These are phyloP conservation scores for Temnopleurus reevesii DNA, from an alignment of 53 echinoderm and acorn worm genomes.

Conservation along the genomic window DNA sequence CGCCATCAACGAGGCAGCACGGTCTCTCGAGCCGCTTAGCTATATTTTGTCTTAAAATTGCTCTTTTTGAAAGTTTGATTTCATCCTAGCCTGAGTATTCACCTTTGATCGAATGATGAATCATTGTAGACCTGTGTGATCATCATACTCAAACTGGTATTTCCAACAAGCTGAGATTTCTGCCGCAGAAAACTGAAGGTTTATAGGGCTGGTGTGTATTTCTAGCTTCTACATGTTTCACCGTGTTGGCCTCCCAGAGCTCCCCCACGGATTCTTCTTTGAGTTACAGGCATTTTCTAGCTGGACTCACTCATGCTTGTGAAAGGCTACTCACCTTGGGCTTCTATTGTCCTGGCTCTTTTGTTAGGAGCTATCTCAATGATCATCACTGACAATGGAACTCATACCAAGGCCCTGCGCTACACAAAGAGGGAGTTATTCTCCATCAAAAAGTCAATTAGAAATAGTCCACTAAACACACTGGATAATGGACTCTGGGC, in stretches of 20 bases:
- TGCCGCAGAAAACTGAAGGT: background rate
- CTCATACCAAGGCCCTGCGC: background rate
- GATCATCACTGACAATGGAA: background rate
- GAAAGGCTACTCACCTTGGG: background rate
- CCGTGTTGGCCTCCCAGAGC: background rate
- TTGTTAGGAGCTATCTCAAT: background rate
- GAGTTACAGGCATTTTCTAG: background rate
- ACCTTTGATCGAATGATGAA: background rate
- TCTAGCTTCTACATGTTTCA: background rate
- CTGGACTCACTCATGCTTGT: slow-evolving; percentile 35
- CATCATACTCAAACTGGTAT: background rate
- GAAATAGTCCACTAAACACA: background rate
- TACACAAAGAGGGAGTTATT: slow-evolving; percentile 15
- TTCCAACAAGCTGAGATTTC: too few species aligned
- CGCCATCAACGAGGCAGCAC: background rate
- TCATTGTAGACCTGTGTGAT: background rate
- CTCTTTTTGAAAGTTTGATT: background rate
- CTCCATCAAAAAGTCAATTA: background rate
- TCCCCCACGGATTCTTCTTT: background rate
- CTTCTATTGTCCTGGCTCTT: background rate
- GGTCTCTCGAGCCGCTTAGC: background rate
- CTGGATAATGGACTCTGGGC: slow-evolving; percentile 1
- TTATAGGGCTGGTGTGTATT: too few species aligned
- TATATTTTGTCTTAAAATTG: background rate
- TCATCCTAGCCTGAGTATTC: background rate